Evolutionary conservation across 2,113 vertebrate genomes (phyloP).

Genomic region (Thymallus thymallus): DNA sequence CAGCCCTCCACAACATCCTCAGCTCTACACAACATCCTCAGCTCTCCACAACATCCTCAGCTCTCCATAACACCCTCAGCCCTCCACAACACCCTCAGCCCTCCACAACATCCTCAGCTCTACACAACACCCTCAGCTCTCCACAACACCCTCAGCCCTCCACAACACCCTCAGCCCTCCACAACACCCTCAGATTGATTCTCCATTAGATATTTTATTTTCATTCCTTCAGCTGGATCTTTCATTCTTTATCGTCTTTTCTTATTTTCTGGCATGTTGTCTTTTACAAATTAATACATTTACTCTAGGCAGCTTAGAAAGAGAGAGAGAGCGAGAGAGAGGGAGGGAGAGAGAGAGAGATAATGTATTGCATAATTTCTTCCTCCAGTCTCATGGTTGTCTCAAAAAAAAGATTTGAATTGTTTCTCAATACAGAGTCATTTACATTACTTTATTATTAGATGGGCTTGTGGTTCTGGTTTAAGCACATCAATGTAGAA

Average conservation of each 20-base stretch:
- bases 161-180: no score
- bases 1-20: no score
- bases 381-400: conserved; percentile 35
- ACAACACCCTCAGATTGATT: conserved; percentile 52
- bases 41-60: no score
- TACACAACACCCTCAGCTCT: no score
- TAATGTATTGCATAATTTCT: conserved; percentile 31
- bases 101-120: no score
- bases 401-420: conserved; percentile 66
- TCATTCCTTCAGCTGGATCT: neutral
- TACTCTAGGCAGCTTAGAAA: neutral
- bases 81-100: no score
- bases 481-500: conserved; percentile 68
- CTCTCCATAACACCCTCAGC: no score
- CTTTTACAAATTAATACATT: conserved; percentile 13
- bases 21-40: no score
- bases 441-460: conserved; percentile 72
- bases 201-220: conserved; percentile 36
- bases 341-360: neutral
- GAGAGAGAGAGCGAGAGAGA: no score
- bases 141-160: no score
- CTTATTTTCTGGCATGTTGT: conserved; percentile 20
- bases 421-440: no score
- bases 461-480: conserved; percentile 50
- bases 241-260: neutral